A percentile compares a stretch with the other conserved stretches of the same genome.
These are phyloP conservation scores for Ceratothoa steindachneri DNA, from an alignment of 2,888 invertebrate species.

Conservation along the genomic window DNA sequence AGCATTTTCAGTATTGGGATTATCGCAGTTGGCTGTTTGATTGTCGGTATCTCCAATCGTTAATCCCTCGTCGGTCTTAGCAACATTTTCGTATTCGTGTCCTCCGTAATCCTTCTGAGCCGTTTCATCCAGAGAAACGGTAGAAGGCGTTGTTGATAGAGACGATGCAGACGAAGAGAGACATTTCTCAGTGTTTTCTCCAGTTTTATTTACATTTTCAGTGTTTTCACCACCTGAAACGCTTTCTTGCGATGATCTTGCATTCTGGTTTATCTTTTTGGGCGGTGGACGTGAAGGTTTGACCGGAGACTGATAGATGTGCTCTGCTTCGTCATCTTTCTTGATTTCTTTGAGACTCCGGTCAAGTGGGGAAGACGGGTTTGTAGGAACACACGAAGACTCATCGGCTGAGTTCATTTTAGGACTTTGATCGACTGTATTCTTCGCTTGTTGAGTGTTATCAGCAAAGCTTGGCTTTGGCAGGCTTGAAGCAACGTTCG, in stretches of 20 bases:
- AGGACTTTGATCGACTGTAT: neutral
- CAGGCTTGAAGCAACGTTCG: neutral
- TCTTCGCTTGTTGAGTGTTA: neutral
- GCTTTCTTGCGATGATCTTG: no score
- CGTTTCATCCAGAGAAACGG: constrained; percentile 37
- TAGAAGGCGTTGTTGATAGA: constrained; percentile 37
- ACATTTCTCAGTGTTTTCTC: neutral
- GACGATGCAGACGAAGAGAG: constrained; percentile 41
- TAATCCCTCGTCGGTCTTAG: neutral
- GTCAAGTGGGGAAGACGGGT: neutral
- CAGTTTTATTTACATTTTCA: neutral
- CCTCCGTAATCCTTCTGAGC: constrained; percentile 35
- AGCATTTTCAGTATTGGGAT: no score
- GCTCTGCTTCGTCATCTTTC: neutral
- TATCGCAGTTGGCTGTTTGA: neutral
- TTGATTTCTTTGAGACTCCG: neutral
- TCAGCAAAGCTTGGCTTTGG: neutral
- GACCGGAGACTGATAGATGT: constrained; percentile 4
- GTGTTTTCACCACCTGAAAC: neutral
- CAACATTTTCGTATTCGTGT: constrained; percentile 37
- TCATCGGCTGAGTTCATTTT: neutral
- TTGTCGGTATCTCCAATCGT: no score
- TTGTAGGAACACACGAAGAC: neutral
- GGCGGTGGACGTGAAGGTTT: neutral
- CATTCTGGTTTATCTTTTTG: neutral